Percentiles rank a stretch among this genome's conserved stretches.
phyloP scores from a whole-genome alignment of 2,888 invertebrate species.

The Cheilosia vernalis region DNA sequence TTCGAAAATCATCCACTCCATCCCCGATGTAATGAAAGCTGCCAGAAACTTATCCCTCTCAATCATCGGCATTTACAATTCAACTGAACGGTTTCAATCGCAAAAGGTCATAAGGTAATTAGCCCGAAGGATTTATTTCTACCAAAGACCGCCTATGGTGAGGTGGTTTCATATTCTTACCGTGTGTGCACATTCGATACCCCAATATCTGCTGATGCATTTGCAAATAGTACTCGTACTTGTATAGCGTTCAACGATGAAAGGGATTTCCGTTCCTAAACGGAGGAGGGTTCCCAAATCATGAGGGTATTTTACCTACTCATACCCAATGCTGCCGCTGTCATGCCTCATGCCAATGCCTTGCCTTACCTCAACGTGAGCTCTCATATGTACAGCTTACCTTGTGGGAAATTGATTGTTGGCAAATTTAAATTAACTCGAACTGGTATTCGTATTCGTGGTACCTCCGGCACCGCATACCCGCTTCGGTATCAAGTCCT shows the following conservation, averaged over 20 bases:
- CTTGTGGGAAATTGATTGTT: slow-evolving; percentile 75
- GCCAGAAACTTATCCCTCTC: slow-evolving; percentile 35
- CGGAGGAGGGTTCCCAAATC: slow-evolving; percentile 45
- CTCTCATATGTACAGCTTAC: slow-evolving; percentile 18
- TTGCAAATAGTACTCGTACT: slow-evolving; percentile 50
- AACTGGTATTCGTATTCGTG: slow-evolving; percentile 42
- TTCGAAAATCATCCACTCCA: not conserved
- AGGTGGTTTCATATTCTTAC: slow-evolving; percentile 55
- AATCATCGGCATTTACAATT: slow-evolving; percentile 47
- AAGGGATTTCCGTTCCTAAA: slow-evolving; percentile 72
- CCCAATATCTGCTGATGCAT: slow-evolving; percentile 69
- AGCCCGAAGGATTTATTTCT: slow-evolving; percentile 60
- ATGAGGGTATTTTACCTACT: slow-evolving; percentile 33
- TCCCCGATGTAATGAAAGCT: slow-evolving; percentile 34
- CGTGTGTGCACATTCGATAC: slow-evolving; percentile 43
- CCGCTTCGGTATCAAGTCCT: slow-evolving; percentile 4
- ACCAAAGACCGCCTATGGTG: slow-evolving; percentile 38
- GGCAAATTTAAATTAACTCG: slow-evolving; percentile 75
- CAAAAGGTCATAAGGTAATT: slow-evolving; percentile 68
- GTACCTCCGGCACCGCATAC: not conserved
- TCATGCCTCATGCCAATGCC: not conserved
- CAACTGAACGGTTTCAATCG: slow-evolving; percentile 51
- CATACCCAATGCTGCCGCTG: slow-evolving; percentile 3
- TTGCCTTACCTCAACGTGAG: slow-evolving; percentile 16
- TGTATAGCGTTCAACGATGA: slow-evolving; percentile 48